Evolutionary conservation across 2,797 vertebrate species (phyloP).

Genomic region (Semotilus atromaculatus): DNA sequence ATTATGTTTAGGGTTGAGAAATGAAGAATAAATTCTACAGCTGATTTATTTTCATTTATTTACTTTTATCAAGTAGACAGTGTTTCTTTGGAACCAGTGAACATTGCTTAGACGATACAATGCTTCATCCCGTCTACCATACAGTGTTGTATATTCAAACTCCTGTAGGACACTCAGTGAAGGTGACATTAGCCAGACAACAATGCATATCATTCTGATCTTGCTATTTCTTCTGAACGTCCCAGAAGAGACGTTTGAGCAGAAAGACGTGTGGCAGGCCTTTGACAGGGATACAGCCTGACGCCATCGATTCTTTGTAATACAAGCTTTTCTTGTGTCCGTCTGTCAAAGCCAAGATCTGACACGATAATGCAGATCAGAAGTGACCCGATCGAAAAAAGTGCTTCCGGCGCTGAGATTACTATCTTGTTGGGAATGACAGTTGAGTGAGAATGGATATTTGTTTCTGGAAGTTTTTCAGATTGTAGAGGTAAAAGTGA

Average conservation of each 20-base stretch:
- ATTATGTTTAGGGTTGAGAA: slow-evolving; percentile 46
- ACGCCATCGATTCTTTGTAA: slow-evolving; percentile 77
- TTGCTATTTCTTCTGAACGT: slow-evolving; percentile 62
- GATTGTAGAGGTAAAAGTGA: background rate
- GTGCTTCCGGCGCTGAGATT: slow-evolving; percentile 61
- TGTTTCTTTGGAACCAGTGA: background rate
- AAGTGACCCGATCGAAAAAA: slow-evolving; percentile 68
- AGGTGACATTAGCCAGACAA: slow-evolving; percentile 40
- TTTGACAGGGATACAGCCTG: slow-evolving; percentile 74
- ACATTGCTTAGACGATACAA: slow-evolving; percentile 23
- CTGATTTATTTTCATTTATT: slow-evolving; percentile 7
- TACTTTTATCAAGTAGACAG: slow-evolving; percentile 1
- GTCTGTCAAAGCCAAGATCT: slow-evolving; percentile 76
- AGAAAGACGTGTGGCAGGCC: slow-evolving; percentile 70
- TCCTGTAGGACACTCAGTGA: slow-evolving; percentile 23
- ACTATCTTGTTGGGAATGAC: slow-evolving; percentile 11
- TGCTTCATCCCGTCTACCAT: slow-evolving; percentile 28
- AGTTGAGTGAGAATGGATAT: background rate
- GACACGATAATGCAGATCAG: slow-evolving; percentile 73
- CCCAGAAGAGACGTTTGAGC: slow-evolving; percentile 54
- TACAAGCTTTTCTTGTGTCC: slow-evolving; percentile 77
- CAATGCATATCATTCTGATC: slow-evolving; percentile 25
- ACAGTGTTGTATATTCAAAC: background rate
- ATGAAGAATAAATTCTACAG: slow-evolving; percentile 51
- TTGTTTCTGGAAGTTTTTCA: slow-evolving; percentile 24